These are phyloP conservation scores for Philopedon plagiatum DNA, from an alignment of 2,888 invertebrate species.

Conservation along the genomic window DNA sequence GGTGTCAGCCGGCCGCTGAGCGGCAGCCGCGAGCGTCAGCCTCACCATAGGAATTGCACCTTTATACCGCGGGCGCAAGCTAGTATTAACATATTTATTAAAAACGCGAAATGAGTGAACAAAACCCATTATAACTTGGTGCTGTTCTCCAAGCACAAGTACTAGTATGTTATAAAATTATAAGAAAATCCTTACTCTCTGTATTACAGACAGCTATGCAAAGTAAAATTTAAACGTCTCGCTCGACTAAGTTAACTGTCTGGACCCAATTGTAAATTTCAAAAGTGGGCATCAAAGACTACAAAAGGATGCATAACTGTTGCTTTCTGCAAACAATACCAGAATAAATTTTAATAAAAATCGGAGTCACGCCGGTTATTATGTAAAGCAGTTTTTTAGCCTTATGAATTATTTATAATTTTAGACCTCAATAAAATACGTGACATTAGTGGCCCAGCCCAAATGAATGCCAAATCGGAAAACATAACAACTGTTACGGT, in stretches of 20 bases:
- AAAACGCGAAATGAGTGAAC: too few relatives aligned
- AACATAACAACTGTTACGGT: slow-evolving; percentile 12
- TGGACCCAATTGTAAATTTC: slow-evolving; percentile 15
- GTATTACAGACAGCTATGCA: too few relatives aligned
- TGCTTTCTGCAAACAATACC: slow-evolving; percentile 22
- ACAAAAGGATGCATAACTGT: slow-evolving; percentile 30
- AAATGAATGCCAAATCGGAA: not conserved
- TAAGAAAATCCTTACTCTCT: too few relatives aligned
- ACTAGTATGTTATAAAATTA: too few relatives aligned
- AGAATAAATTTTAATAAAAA: slow-evolving; percentile 33
- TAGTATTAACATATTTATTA: too few relatives aligned
- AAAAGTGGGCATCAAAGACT: slow-evolving; percentile 17
- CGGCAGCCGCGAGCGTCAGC: too few relatives aligned
- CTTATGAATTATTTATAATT: slow-evolving; percentile 35
- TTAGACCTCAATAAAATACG: slow-evolving; percentile 22
- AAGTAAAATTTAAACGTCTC: slow-evolving; percentile 2
- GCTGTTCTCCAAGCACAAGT: too few relatives aligned
- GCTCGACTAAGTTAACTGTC: slow-evolving; percentile 16
- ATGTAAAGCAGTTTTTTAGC: slow-evolving; percentile 29
- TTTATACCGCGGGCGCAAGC: too few relatives aligned
- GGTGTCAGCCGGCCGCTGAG: too few relatives aligned
- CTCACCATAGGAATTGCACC: too few relatives aligned
- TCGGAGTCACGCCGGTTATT: slow-evolving; percentile 25
- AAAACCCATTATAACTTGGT: too few relatives aligned
- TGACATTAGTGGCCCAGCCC: slow-evolving; percentile 7